These are phyloP conservation scores for Apeira syringaria DNA, from an alignment of 2,888 invertebrate genomes.

Conservation along the genomic window DNA sequence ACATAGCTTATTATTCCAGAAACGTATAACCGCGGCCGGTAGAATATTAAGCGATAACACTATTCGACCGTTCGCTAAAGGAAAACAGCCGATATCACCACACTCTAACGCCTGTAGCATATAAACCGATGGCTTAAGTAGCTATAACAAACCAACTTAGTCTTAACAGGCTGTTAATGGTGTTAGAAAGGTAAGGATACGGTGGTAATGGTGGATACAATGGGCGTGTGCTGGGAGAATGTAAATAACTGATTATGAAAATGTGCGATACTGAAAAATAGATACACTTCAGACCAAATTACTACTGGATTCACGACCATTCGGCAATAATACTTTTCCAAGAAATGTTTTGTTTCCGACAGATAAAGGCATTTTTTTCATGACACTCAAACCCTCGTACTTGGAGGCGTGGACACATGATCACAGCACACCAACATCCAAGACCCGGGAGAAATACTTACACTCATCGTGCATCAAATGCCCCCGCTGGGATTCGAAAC, in stretches of 20 bases:
- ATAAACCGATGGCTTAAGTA: slow-evolving; percentile 33
- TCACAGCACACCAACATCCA: no score
- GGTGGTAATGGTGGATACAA: slow-evolving; percentile 6
- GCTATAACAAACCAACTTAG: slow-evolving; percentile 24
- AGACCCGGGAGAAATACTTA: no score
- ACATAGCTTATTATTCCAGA: slow-evolving; percentile 62
- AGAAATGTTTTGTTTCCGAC: no score
- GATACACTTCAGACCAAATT: no score
- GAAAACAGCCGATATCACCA: slow-evolving; percentile 67
- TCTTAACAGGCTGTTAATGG: slow-evolving; percentile 22
- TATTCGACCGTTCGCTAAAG: slow-evolving; percentile 64
- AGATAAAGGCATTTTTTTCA: no score
- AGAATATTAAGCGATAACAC: slow-evolving; percentile 73
- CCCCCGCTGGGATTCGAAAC: no score
- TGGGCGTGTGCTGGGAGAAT: slow-evolving; percentile 8
- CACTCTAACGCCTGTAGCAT: slow-evolving; percentile 61
- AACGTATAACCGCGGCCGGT: slow-evolving; percentile 58
- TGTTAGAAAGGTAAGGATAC: slow-evolving; percentile 23
- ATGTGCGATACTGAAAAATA: background rate
- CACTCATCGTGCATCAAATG: no score
- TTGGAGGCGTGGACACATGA: no score
- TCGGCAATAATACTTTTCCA: no score
- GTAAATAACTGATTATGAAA: background rate
- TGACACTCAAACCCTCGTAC: no score
- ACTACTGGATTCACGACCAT: no score